Evolutionary conservation across 2,797 vertebrate species (phyloP), one percentile per base, ranked within the genome.

Genomic region (Ptychadena robeensis): DNA sequence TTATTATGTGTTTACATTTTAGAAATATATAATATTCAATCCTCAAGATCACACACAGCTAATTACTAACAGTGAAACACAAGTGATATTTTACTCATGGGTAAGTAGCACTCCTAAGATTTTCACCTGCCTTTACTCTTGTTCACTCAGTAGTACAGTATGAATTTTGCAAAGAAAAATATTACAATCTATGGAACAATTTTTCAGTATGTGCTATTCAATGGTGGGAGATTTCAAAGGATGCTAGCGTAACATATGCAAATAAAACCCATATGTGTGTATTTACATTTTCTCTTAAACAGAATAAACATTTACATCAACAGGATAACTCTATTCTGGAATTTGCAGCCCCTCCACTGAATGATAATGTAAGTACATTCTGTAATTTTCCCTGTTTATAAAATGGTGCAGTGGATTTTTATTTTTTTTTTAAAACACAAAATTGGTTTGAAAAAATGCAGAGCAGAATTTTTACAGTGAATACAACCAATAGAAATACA

Each of bases 11-110:
- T 85, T 85, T 71, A 44, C 77, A 63, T 90, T 92, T 81, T 90
- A 99, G 98, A 91, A 88, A 74, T 92, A 94, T 82, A 87, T 98
- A 0, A 61, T 86, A 88, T 99, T 97, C 89, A 96, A 95, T 89
- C 93, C 94, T 37, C 89, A 87, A 44, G 93, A 97, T 76, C 89
- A 88, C 82, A 88, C 84, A 7, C 95, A 97, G 77, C 85, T 99
- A 73, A 88, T 99, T 87, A 99, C 95, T 91, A 96, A 93, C 88
- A 98, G 95, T 82, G 86, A 89, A 86, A 95, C 71, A 3, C 93
- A 91, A 34, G 88, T 94, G 53, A 82, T 97, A 78, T 95, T 95
- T 90, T 96, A 96, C 85, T 86, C 79, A n/a, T 95, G 89, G 89
- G 97, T 97, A 90, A 95, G 95, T 94, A 48, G n/a, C 25, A 61